Evolutionary conservation across 2,888 invertebrate genomes (phyloP).

Genomic region (Leucophenga montana): DNA sequence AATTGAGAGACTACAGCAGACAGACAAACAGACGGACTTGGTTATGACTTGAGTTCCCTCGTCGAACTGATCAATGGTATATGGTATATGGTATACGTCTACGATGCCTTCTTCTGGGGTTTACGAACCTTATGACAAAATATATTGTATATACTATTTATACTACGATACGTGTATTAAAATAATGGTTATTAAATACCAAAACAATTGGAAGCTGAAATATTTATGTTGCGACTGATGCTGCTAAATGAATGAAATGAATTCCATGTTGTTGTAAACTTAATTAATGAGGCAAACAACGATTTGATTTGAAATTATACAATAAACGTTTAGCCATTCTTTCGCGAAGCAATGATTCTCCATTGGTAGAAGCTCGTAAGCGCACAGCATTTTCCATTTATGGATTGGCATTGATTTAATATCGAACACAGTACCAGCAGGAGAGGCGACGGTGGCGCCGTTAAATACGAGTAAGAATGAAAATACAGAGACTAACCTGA

Average conservation of each 20-base stretch:
- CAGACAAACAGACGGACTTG: no score
- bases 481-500: constrained; percentile 48
- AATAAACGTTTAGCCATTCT: constrained; percentile 17
- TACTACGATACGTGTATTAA: no score
- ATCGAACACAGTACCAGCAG: constrained; percentile 48
- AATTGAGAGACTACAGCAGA: no score
- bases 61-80: no score
- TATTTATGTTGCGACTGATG: not conserved
- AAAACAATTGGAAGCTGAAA: no score
- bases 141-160: no score
- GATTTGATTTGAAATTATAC: constrained; percentile 15
- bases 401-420: constrained; percentile 68
- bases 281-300: constrained; percentile 17
- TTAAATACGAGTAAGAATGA: constrained; percentile 16
- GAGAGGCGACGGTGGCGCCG: constrained; percentile 31
- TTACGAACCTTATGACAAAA: no score
- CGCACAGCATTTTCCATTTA: constrained; percentile 59
- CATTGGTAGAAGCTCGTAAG: constrained; percentile 36
- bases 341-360: constrained; percentile 31
- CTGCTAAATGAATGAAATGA: not conserved
- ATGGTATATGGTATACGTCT: no score
- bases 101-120: no score
- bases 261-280: constrained; percentile 20
- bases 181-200: no score
- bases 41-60: no score